Evolutionary conservation across 37 sponge, comb jelly and placozoan genomes (phyloP).

Genomic region (Theonella swinhoei): DNA sequence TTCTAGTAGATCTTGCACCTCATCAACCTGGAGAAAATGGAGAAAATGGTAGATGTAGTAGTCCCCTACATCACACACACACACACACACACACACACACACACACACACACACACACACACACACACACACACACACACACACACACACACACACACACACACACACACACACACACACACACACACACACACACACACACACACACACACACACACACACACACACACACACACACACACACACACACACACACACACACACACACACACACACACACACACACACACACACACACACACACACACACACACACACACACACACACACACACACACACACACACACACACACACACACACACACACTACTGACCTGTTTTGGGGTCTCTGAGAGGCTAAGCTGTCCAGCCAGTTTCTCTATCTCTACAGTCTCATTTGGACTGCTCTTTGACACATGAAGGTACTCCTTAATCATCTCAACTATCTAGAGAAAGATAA

Average conservation of each 20-base stretch:
- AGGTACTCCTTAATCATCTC: conserved; percentile 71
- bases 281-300: no score
- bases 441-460: conserved; percentile 13
- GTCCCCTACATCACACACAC: neutral
- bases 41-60: neutral
- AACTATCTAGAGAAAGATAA: conserved; percentile 53
- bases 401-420: conserved; percentile 62
- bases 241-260: conserved; percentile 37
- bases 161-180: neutral
- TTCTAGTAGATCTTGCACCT: conserved; percentile 54
- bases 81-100: neutral
- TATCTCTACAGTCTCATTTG: conserved; percentile 49
- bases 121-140: conserved; percentile 3
- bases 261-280: conserved; percentile 33
- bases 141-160: conserved; percentile 1
- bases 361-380: conserved; percentile 68
- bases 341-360: neutral
- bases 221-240: conserved; percentile 37
- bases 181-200: conserved; percentile 9
- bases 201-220: conserved; percentile 31
- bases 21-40: conserved; percentile 51
- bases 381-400: conserved; percentile 55
- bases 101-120: conserved; percentile 23
- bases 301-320: no score
- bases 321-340: neutral